A percentile compares a stretch with the other conserved stretches of the same genome.
Conservation (phyloP, 2,888 invertebrate species). For the Diarsia dahlii region DNA sequence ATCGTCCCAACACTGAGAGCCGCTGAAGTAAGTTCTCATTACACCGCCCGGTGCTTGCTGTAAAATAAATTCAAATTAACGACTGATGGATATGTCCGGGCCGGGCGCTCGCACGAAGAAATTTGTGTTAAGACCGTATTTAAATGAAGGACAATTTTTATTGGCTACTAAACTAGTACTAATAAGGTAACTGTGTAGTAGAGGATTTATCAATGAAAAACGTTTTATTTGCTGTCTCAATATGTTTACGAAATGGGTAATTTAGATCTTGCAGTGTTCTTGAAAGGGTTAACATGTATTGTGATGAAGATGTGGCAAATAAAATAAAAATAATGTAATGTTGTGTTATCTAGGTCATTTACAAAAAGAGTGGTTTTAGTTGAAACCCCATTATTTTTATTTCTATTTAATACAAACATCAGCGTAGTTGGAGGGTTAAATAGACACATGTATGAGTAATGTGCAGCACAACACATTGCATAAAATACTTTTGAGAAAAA, state of each 20-base stretch:
- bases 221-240: conserved; percentile 1
- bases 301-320: too few relatives aligned
- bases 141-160: conserved; percentile 62
- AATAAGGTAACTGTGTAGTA: conserved; percentile 39
- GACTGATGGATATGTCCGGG: conserved; percentile 77
- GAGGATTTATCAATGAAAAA: conserved; percentile 18
- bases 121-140: conserved; percentile 61
- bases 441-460: conserved; percentile 40
- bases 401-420: not conserved
- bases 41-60: conserved; percentile 72
- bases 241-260: not conserved
- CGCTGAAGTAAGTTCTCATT: conserved; percentile 70
- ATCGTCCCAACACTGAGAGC: conserved; percentile 45
- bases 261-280: not conserved
- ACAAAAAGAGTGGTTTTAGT: not conserved
- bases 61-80: conserved; percentile 86
- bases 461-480: conserved; percentile 43
- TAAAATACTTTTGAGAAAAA: conserved; percentile 49
- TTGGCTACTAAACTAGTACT: conserved; percentile 49
- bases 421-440: conserved; percentile 19
- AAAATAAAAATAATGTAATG: not conserved
- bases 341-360: too few relatives aligned
- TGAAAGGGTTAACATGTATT: not conserved
- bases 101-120: conserved; percentile 49
- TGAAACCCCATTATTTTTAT: not conserved